Base-by-base conservation (phyloP, 2,888 invertebrate species). In the Hemaris fuciformis region DNA sequence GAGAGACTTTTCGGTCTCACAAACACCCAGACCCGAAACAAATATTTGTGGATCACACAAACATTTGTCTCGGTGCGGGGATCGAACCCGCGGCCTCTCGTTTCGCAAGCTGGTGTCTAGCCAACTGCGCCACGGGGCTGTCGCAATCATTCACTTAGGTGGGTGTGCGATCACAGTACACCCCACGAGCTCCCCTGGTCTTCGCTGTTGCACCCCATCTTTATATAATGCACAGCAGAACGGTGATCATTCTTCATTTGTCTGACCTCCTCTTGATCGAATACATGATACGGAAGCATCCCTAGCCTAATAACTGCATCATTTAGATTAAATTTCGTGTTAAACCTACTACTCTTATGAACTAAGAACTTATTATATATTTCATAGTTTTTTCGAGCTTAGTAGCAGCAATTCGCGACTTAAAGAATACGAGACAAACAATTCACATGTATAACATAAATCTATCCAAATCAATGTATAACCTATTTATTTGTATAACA, bases 171-270 rank as follows among this genome's bases (percentile, higher is more conserved):
- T 65, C 59, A 64, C 68, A 63, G 62, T 64, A 70, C 72, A 61
- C 72, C 70, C 74, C 63, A 57, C 67, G 18, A 60, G 64, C 59
- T 13, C 38, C 10, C 8, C 31, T 38, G 38, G 38, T 38, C 38
- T 38, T 64, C 68, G 62, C 63, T 64, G n/a, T n/a, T n/a, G 70
- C 72, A 62, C 72, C 70, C 74, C 63, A 59, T 38, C 34, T 23
- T 20, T 41, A 60, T 48, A 41, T 60, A 41, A 45, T 57, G 27
- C 61, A n/a, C 31, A 27, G n/a, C 45, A 57, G 23, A 22, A 61
- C 57, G 76, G 89, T 91, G 89, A 92, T 92, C 90, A 88, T 86
- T 92, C 92, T 91, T 91, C 88, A 91, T 92, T 92, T 90, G 85
- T 69, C 62, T 75, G 71, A 74, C 77, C 78, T 77, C 74, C 76